Evolutionary conservation across 1,140 invertebrate species (phyloP).

Genomic region (Pollicipes pollicipes): DNA sequence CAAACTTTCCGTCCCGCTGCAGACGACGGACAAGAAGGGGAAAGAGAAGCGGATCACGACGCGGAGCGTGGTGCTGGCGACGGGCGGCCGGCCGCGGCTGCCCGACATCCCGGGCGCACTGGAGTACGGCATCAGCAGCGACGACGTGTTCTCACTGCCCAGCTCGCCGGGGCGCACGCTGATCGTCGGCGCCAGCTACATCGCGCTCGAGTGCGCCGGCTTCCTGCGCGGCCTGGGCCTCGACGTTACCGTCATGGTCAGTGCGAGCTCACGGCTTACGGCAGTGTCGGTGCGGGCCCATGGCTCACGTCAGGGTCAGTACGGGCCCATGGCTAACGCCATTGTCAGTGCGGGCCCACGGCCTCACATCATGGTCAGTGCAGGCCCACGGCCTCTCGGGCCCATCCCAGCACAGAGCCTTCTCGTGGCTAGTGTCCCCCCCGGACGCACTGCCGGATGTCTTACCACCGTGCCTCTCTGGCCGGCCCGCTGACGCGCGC

Average conservation of each 20-base stretch:
- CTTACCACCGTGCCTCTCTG: too few species aligned
- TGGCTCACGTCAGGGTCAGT: too few species aligned
- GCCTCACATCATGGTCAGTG: too few species aligned
- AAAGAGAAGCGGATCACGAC: constrained; percentile 56
- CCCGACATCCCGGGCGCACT: constrained; percentile 68
- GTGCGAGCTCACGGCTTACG: neutral
- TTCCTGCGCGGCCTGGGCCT: constrained; percentile 76
- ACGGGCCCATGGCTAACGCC: too few species aligned
- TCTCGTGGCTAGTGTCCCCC: too few species aligned
- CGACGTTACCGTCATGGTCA: constrained; percentile 69
- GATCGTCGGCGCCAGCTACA: constrained; percentile 84
- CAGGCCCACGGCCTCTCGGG: too few species aligned
- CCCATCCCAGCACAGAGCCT: too few species aligned
- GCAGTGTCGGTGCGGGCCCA: too few species aligned
- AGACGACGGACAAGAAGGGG: constrained; percentile 56
- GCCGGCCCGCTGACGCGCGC: too few species aligned
- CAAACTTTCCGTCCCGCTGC: too few species aligned
- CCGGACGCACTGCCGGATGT: too few species aligned
- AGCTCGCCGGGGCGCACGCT: constrained; percentile 83
- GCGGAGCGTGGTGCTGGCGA: constrained; percentile 72
- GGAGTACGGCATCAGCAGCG: constrained; percentile 83
- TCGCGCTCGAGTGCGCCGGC: constrained; percentile 90
- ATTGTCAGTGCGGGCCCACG: too few species aligned
- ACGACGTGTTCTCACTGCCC: constrained; percentile 84
- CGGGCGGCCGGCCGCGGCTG: constrained; percentile 67